Conservation (phyloP, 1,140 invertebrate genomes). For the Physella acuta region DNA sequence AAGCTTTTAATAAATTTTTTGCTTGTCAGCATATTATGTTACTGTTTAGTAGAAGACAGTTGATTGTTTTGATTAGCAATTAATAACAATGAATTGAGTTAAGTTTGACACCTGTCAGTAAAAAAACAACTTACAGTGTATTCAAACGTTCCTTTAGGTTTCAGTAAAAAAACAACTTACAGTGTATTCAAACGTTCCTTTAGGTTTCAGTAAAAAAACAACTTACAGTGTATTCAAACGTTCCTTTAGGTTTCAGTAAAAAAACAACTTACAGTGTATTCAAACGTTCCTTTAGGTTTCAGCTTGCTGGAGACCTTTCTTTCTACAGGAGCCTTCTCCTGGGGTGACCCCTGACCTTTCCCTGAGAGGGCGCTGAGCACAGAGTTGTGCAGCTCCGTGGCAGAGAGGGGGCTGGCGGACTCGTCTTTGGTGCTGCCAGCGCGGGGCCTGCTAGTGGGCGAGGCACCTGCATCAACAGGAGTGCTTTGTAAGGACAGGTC, state of each 20-base stretch:
- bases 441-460: neutral
- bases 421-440: neutral
- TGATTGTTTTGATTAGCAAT: no score
- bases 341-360: neutral
- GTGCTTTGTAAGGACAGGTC: constrained; percentile 8
- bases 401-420: neutral
- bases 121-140: no score
- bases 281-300: constrained; percentile 30
- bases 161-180: no score
- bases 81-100: no score
- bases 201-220: no score
- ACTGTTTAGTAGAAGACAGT: no score
- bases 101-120: no score
- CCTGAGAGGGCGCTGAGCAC: constrained; percentile 20
- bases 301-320: constrained; percentile 25
- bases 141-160: no score
- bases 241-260: constrained; percentile 32
- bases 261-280: constrained; percentile 29
- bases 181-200: no score
- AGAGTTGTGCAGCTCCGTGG: constrained; percentile 25
- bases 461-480: neutral
- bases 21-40: no score
- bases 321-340: constrained; percentile 5
- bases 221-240: constrained; percentile 28
- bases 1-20: no score